These are phyloP conservation scores for Patella depressa DNA, from an alignment of 2,888 invertebrate species.

Conservation along the genomic window DNA sequence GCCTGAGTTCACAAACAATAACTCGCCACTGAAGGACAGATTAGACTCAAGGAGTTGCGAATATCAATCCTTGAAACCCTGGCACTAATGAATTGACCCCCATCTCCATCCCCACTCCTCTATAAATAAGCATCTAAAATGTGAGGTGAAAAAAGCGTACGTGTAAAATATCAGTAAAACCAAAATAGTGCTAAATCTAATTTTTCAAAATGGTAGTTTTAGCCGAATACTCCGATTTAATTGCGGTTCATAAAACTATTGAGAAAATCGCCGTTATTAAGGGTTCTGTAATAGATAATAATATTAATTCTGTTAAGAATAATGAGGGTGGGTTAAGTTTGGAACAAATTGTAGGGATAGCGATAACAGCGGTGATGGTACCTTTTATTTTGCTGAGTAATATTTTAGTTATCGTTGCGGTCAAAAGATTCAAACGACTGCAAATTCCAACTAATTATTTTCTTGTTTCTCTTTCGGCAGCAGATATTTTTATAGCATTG, in stretches of 20 bases:
- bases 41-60: too few species aligned
- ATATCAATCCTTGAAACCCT: too few species aligned
- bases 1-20: too few species aligned
- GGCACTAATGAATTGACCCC: too few species aligned
- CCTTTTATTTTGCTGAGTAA: slow-evolving; percentile 77
- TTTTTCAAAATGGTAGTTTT: not conserved
- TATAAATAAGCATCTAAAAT: too few species aligned
- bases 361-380: slow-evolving; percentile 39
- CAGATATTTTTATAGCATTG: slow-evolving; percentile 77
- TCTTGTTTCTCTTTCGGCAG: slow-evolving; percentile 76
- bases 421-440: slow-evolving; percentile 77
- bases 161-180: too few species aligned
- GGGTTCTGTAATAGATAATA: not conserved
- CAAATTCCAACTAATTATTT: slow-evolving; percentile 78
- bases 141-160: too few species aligned
- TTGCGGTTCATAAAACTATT: slow-evolving; percentile 17
- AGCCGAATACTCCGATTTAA: not conserved
- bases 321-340: not conserved
- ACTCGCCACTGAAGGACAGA: too few species aligned
- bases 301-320: not conserved
- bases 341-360: slow-evolving; percentile 37
- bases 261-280: slow-evolving; percentile 13
- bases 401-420: slow-evolving; percentile 76
- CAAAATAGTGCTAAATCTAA: not conserved
- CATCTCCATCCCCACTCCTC: too few species aligned